Conservation (phyloP, 2,113 vertebrate species). For the Sinocyclocheilus rhinocerous region DNA sequence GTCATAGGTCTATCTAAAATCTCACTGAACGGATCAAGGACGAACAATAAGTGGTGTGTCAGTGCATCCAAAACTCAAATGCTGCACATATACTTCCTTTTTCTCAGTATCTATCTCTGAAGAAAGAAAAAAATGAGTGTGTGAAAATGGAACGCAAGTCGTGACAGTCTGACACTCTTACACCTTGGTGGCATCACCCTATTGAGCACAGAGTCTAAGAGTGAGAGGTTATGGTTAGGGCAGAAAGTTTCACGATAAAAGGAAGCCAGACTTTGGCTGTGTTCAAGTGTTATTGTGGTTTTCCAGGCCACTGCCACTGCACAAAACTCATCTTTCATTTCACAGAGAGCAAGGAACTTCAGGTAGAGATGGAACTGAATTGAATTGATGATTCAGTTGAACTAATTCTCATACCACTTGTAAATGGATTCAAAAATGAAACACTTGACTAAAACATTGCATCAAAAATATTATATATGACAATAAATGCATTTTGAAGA, state of each 20-base stretch:
- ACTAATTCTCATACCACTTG: not conserved
- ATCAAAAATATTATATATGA: not conserved
- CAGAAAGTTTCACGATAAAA: conserved; percentile 33
- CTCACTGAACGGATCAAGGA: not conserved
- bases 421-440: not conserved
- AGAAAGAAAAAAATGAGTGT: not conserved
- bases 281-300: conserved; percentile 24
- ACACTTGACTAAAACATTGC: not conserved
- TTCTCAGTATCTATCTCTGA: not conserved
- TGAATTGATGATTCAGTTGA: not conserved
- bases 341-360: not conserved
- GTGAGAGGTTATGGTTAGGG: conserved; percentile 20
- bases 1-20: not conserved
- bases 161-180: conserved; percentile 47
- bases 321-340: conserved; percentile 19
- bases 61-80: conserved; percentile 13
- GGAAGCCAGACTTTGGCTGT: not conserved
- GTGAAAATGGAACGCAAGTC: not conserved
- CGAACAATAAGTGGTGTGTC: not conserved
- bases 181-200: conserved; percentile 58
- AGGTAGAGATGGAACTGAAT: not conserved
- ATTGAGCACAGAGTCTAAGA: not conserved
- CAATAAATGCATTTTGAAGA: not conserved
- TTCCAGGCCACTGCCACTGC: not conserved
- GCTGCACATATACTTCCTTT: not conserved